phyloP scores from a whole-genome alignment of 2,113 vertebrate species.

The Speoplatyrhinus poulsoni region DNA sequence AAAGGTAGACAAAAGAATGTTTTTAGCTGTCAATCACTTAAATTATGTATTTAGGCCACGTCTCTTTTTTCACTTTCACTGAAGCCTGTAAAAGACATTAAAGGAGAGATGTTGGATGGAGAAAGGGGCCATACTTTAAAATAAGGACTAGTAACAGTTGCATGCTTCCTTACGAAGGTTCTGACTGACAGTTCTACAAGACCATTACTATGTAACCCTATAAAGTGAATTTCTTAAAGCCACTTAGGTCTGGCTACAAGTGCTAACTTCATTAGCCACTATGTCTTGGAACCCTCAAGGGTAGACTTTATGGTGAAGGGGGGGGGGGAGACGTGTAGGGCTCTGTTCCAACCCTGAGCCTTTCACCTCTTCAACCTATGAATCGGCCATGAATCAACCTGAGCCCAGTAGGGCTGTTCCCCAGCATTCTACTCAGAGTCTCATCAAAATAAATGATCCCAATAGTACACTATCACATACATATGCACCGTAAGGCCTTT shows the following conservation, averaged over 20 bases:
- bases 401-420: constrained; percentile 42
- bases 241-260: constrained; percentile 44
- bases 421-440: constrained; percentile 39
- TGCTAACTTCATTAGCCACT: constrained; percentile 58
- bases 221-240: constrained; percentile 46
- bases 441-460: constrained; percentile 33
- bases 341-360: constrained; percentile 34
- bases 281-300: constrained; percentile 46
- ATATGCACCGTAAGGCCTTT: constrained; percentile 2
- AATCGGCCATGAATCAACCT: constrained; percentile 54
- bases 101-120: constrained; percentile 32
- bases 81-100: constrained; percentile 12
- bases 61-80: constrained; percentile 16
- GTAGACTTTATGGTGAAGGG: constrained; percentile 6
- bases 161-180: constrained; percentile 10
- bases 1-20: background rate
- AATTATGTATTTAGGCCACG: constrained; percentile 8
- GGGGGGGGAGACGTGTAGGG: constrained; percentile 28
- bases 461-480: background rate
- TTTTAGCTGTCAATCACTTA: constrained; percentile 8
- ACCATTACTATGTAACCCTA: constrained; percentile 16
- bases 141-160: constrained; percentile 4
- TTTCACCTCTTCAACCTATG: constrained; percentile 49
- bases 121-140: background rate
- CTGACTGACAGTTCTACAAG: constrained; percentile 6